These are phyloP conservation scores for Panorpa germanica DNA, from an alignment of 2,888 invertebrate genomes.

Conservation along the genomic window DNA sequence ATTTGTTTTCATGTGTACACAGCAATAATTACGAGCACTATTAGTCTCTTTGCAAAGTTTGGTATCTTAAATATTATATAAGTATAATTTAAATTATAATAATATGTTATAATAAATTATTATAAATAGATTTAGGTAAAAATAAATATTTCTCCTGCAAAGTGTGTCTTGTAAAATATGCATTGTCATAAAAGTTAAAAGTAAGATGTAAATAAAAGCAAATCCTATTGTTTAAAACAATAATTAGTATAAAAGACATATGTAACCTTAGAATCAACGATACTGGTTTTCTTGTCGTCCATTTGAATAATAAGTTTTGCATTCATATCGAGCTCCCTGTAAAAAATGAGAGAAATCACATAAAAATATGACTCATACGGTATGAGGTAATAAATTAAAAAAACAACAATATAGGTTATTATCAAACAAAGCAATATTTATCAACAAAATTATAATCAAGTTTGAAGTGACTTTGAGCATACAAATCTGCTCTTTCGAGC, in stretches of 20 bases:
- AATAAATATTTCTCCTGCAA: too few relatives aligned
- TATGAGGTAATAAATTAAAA: background rate
- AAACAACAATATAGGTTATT: constrained; percentile 1
- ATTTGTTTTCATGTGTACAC: too few relatives aligned
- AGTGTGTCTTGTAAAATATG: too few relatives aligned
- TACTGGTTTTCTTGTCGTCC: constrained; percentile 65
- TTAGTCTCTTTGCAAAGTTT: too few relatives aligned
- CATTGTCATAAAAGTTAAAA: too few relatives aligned
- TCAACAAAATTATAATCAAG: constrained; percentile 9
- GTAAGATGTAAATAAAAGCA: too few relatives aligned
- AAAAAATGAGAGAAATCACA: constrained; percentile 23
- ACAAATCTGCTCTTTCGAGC: constrained; percentile 6
- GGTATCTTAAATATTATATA: too few relatives aligned
- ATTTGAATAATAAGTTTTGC: constrained; percentile 70
- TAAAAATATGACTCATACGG: constrained; percentile 6
- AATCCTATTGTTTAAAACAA: constrained; percentile 13
- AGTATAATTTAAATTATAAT: too few relatives aligned
- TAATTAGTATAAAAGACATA: constrained; percentile 12
- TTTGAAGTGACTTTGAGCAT: constrained; percentile 6
- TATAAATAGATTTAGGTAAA: too few relatives aligned
- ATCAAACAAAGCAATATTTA: background rate
- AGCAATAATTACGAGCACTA: too few relatives aligned
- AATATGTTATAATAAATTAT: too few relatives aligned
- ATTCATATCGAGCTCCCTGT: constrained; percentile 68
- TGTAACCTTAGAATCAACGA: constrained; percentile 52